Percentiles rank a stretch among this genome's conserved stretches.
phyloP scores from a whole-genome alignment of 2,113 vertebrate genomes.

The Caranx melampygus region DNA sequence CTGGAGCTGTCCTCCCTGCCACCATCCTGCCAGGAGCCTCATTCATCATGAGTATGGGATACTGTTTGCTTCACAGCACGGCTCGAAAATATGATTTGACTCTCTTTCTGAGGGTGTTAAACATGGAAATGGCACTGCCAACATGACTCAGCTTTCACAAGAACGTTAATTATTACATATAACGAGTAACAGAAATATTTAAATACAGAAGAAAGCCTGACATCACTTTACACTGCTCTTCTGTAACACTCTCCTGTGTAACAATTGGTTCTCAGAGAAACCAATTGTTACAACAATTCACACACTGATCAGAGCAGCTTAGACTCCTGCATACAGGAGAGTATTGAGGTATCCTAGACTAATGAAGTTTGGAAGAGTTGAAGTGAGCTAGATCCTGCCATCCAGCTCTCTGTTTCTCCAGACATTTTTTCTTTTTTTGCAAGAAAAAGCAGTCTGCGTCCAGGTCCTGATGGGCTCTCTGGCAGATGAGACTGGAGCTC shows the following conservation, averaged over 20 bases:
- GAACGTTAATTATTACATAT: constrained; percentile 2
- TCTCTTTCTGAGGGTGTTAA: constrained; percentile 22
- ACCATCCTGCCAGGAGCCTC: constrained; percentile 66
- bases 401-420: constrained; percentile 25
- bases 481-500: constrained; percentile 58
- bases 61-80: constrained; percentile 45
- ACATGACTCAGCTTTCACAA: constrained; percentile 44
- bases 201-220: not conserved
- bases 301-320: not conserved
- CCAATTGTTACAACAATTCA: not conserved
- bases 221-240: not conserved
- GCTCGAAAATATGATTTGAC: constrained; percentile 42
- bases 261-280: not conserved
- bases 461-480: constrained; percentile 62
- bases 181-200: not conserved
- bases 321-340: not conserved
- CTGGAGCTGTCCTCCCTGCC: constrained; percentile 74
- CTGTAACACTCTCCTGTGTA: not conserved
- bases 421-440: constrained; percentile 12
- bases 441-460: constrained; percentile 45
- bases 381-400: constrained; percentile 17
- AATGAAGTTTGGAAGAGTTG: constrained; percentile 13
- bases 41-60: constrained; percentile 75
- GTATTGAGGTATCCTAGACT: not conserved
- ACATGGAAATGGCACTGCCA: constrained; percentile 26